Evolutionary conservation across 1,140 invertebrate species (phyloP), one percentile per base, ranked within the genome.

Genomic region (Bursaphelenchus mucronatus): DNA sequence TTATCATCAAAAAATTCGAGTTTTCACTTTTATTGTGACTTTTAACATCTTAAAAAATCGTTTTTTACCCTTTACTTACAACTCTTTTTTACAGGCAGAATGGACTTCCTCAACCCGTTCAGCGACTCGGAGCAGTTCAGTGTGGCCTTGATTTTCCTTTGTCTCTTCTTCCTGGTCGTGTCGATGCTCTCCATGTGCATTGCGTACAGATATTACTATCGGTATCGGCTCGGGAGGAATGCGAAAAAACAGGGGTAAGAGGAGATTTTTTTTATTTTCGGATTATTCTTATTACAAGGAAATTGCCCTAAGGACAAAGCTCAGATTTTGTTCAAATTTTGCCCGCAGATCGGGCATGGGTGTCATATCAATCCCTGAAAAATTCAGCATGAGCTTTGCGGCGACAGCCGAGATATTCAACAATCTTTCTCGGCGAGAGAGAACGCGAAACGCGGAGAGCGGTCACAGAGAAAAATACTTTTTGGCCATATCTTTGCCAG

Each of bases 221-320:
- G 61, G 3, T 65, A 63, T 65, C 53, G 61, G 40, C 15, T 59
- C 30, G 53, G 61, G 17, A 55, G 61, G 19, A 63, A 61, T 17
- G 13, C 61, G 13, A 55, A 63, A 50, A 50, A 30, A 30, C 49
- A 50, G 30, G 62, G 62, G 61, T 63, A 8, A 64, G 61, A n/a
- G n/a, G n/a, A n/a, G 11, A 2, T n/a, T 62, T 65, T 15, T 63
- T 61, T 13, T 43, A 21, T 8, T 3, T 30, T 17, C 4, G 11
- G 21, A 6, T 63, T 4, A 8, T 11, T 65, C 55, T 65, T 63
- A 17, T 3, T 10, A 3, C 15, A 8, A 45, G 61, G 30, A 8
- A 13, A 21, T 1, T 6, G 30, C 9, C 3, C 63, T 1, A 21
- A 61, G 11, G 1, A 3, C 10, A 6, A 63, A 2, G 53, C 66